phyloP scores from a whole-genome alignment of 2,797 vertebrate species.

The Margarornis squamiger region DNA sequence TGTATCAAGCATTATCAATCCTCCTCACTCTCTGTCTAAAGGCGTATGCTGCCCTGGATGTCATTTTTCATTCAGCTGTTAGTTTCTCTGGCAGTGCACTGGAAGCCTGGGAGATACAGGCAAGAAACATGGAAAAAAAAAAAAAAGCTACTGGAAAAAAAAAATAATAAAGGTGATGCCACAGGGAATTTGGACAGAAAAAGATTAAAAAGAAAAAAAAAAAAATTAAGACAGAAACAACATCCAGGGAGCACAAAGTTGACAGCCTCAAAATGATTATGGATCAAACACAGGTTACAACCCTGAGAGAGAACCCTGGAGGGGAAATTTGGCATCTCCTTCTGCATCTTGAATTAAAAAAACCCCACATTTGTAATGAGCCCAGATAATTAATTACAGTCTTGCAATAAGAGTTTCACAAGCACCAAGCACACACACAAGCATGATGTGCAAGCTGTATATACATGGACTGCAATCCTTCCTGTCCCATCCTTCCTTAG shows the following conservation, averaged over 20 bases:
- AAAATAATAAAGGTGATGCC: background rate
- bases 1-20: background rate
- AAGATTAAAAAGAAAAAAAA: background rate
- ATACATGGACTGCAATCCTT: background rate
- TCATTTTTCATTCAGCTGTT: background rate
- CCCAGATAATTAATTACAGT: background rate
- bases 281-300: background rate
- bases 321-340: background rate
- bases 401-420: background rate
- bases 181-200: background rate
- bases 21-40: background rate
- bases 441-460: background rate
- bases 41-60: background rate
- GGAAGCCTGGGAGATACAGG: background rate
- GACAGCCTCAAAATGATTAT: background rate
- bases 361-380: background rate
- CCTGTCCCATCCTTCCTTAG: background rate
- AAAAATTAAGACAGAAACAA: background rate
- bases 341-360: background rate
- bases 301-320: background rate
- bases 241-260: background rate
- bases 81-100: background rate
- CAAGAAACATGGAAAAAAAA: background rate
- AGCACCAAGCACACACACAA: accelerated
- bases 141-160: background rate